Evolutionary conservation across 2,797 vertebrate genomes (phyloP).

Genomic region (Diglossa cyanea): DNA sequence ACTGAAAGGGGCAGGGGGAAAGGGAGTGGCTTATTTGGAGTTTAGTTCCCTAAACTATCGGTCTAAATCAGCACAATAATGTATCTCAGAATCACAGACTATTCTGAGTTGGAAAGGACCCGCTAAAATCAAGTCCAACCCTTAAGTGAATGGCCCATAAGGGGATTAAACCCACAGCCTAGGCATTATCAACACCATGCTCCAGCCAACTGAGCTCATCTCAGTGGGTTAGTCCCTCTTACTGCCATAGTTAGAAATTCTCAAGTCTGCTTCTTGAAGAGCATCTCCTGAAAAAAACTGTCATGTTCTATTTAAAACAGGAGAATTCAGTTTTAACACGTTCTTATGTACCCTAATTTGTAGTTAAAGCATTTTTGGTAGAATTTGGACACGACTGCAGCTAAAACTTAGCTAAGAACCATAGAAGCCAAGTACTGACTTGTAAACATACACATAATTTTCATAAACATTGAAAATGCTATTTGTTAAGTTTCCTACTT

Average conservation of each 20-base stretch:
- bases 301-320: not conserved
- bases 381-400: not conserved
- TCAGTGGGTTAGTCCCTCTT: not conserved
- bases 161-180: not conserved
- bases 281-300: not conserved
- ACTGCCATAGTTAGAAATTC: not conserved
- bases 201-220: not conserved
- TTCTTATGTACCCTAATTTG: not conserved
- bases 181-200: not conserved
- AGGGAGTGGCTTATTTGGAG: not conserved
- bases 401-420: not conserved
- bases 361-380: not conserved
- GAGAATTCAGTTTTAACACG: not conserved
- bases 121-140: not conserved
- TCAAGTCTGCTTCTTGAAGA: not conserved
- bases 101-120: not conserved
- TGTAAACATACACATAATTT: not conserved
- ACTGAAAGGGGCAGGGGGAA: not conserved
- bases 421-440: not conserved
- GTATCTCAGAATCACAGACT: not conserved
- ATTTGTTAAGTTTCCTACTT: not conserved
- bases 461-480: not conserved
- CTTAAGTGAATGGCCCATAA: not conserved
- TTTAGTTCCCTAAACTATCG: not conserved
- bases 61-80: not conserved